Percentiles rank a stretch among this genome's conserved stretches.
Conservation (phyloP, 2,797 vertebrate genomes). For the Numenius phaeopus region DNA sequence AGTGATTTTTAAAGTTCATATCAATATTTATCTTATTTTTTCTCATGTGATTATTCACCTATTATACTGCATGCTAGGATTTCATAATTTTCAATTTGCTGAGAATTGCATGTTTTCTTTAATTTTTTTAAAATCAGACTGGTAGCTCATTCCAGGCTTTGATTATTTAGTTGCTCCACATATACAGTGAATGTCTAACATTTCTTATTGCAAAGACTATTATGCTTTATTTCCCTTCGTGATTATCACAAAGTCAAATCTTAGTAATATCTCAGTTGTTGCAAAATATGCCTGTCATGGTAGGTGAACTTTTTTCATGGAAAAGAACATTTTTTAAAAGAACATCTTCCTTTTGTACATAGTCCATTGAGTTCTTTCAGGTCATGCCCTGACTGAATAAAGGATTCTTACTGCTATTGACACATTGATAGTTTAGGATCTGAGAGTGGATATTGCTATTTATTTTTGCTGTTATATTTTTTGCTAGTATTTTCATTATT, state of each 20-base stretch:
- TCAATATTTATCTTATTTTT: neutral
- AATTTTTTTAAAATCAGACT: neutral
- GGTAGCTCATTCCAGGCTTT: neutral
- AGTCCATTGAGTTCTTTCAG: neutral
- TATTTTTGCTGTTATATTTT: neutral
- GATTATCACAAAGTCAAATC: neutral
- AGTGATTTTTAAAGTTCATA: neutral
- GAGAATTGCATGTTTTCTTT: neutral
- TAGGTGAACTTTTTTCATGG: neutral
- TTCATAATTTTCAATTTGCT: neutral
- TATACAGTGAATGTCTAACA: neutral
- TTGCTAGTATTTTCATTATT: neutral
- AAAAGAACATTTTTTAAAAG: neutral
- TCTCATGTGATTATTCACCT: neutral
- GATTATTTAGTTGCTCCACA: neutral
- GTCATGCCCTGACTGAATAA: neutral
- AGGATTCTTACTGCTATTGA: neutral
- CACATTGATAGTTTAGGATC: neutral
- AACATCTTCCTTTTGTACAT: neutral
- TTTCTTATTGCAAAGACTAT: neutral
- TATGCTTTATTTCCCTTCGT: neutral
- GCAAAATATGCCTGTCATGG: neutral
- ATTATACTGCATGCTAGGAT: neutral
- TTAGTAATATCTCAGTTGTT: neutral
- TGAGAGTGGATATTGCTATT: neutral